Evolutionary conservation across 2,797 vertebrate species (phyloP).

Genomic region (Champsocephalus gunnari): DNA sequence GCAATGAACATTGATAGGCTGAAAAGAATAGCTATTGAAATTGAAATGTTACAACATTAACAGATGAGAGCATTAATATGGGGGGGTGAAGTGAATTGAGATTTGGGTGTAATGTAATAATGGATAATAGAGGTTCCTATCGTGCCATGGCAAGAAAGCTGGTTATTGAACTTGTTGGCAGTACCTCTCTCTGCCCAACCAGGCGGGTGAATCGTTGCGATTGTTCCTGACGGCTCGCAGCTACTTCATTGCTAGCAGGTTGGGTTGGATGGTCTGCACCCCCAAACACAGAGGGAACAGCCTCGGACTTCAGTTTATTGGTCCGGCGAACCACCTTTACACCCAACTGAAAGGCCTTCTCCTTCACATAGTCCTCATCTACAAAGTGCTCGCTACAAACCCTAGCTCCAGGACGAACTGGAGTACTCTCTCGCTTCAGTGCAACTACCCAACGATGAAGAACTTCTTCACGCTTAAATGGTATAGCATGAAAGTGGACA

Average conservation of each 20-base stretch:
- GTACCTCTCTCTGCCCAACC: background rate
- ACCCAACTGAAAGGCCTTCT: background rate
- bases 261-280: background rate
- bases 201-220: background rate
- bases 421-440: background rate
- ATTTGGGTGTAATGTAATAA: no score
- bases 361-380: background rate
- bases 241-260: background rate
- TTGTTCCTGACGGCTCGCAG: background rate
- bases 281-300: slow-evolving; percentile 5
- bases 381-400: slow-evolving; percentile 9
- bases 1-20: no score
- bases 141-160: background rate
- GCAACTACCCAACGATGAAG: background rate
- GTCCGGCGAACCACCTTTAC: background rate
- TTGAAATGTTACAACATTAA: no score
- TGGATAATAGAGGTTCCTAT: background rate
- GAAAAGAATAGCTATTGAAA: no score
- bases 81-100: no score
- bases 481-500: background rate
- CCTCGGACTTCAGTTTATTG: slow-evolving; percentile 10
- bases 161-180: background rate
- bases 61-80: no score
- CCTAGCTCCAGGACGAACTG: background rate
- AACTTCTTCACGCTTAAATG: background rate